These are phyloP conservation scores for Phalacrocorax aristotelis DNA, from an alignment of 2,113 vertebrate genomes.

Conservation along the genomic window DNA sequence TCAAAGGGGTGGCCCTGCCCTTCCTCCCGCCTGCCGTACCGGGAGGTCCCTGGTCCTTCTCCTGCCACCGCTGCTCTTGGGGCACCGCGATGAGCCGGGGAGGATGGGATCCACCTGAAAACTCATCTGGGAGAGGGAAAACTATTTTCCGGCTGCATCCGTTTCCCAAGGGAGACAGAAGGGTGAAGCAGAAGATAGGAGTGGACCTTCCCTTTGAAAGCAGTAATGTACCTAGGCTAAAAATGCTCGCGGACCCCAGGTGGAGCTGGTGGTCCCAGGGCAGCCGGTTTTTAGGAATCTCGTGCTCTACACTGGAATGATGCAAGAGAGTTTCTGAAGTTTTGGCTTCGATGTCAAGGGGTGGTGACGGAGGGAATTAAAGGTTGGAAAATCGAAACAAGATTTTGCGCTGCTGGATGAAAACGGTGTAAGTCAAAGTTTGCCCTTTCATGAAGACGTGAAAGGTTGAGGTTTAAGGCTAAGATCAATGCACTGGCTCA, in stretches of 20 bases:
- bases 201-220: not conserved
- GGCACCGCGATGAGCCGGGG: accelerated
- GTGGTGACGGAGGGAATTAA: not conserved
- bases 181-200: not conserved
- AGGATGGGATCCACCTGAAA: not conserved
- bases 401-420: not conserved
- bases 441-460: not conserved
- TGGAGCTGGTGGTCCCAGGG: not conserved
- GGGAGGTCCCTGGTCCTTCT: not conserved
- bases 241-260: not conserved
- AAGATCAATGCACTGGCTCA: not conserved
- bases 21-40: accelerated
- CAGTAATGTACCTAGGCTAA: accelerated
- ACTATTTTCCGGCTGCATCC: not conserved
- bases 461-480: not conserved
- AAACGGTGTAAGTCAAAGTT: not conserved
- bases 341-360: not conserved
- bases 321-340: not conserved
- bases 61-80: not conserved
- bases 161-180: not conserved
- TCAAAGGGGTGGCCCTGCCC: not conserved
- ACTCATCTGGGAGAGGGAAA: not conserved
- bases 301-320: accelerated
- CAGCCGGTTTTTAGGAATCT: not conserved
- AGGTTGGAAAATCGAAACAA: not conserved